Percentiles rank a stretch among this genome's conserved stretches.
phyloP scores from a whole-genome alignment of 2,797 vertebrate genomes.

The Malacoraja senta region DNA sequence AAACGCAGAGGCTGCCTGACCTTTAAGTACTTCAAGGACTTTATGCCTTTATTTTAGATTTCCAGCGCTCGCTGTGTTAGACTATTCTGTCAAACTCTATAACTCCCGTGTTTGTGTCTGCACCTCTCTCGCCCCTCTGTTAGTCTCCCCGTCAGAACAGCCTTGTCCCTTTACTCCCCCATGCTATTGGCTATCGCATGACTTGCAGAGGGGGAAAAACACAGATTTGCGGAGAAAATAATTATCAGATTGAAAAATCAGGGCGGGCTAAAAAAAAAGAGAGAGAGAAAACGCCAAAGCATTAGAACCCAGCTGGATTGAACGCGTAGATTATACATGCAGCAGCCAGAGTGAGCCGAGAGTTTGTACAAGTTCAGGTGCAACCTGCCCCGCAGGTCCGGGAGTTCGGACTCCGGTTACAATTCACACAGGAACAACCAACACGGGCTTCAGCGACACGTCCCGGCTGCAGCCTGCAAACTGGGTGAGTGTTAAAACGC shows the following conservation, averaged over 20 bases:
- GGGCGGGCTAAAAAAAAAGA: background rate
- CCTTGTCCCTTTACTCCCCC: background rate
- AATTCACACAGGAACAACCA: background rate
- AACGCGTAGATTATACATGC: background rate
- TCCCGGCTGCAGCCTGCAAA: background rate
- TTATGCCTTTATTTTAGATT: too few species aligned
- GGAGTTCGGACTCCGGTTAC: background rate
- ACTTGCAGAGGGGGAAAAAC: background rate
- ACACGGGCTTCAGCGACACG: background rate
- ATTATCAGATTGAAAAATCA: conserved; percentile 39
- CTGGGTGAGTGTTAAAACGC: background rate
- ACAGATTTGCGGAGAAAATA: conserved; percentile 26
- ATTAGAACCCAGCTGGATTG: background rate
- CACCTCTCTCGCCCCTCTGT: too few species aligned
- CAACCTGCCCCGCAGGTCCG: background rate
- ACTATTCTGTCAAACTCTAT: background rate
- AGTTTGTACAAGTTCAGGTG: background rate
- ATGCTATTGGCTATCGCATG: background rate
- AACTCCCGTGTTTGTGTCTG: background rate
- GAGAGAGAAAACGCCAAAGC: too few species aligned
- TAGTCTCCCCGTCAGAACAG: background rate
- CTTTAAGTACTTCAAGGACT: too few species aligned
- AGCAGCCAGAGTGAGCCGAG: background rate
- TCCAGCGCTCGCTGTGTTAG: too few species aligned
- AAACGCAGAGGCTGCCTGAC: too few species aligned